These are phyloP conservation scores for Cyprinus carpio DNA, from an alignment of 2,113 vertebrate species.

Conservation along the genomic window DNA sequence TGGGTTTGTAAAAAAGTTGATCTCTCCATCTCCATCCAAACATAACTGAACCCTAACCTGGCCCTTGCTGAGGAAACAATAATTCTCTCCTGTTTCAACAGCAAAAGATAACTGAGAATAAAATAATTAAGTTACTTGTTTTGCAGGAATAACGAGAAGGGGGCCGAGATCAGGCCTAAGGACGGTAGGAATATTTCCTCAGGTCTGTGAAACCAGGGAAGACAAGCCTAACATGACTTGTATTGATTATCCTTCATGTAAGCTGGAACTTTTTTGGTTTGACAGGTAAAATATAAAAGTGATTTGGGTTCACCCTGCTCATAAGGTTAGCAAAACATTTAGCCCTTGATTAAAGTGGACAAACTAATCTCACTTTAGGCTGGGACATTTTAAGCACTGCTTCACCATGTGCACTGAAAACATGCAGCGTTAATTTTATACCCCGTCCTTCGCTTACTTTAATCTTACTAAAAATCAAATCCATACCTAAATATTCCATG, in stretches of 20 bases:
- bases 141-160: constrained; percentile 28
- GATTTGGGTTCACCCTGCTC: not conserved
- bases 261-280: not conserved
- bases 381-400: not conserved
- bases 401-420: not conserved
- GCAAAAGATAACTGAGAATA: constrained; percentile 46
- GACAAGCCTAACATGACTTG: constrained; percentile 4
- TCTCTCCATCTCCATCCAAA: constrained; percentile 53
- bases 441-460: not conserved
- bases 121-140: constrained; percentile 40
- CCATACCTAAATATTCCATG: not conserved
- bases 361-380: constrained; percentile 24
- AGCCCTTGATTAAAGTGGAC: constrained; percentile 44
- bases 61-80: constrained; percentile 48
- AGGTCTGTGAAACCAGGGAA: constrained; percentile 8
- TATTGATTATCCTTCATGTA: constrained; percentile 46
- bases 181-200: constrained; percentile 42
- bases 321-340: constrained; percentile 50
- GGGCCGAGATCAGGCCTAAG: constrained; percentile 8
- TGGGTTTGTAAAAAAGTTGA: constrained; percentile 37
- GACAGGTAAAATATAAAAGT: constrained; percentile 26
- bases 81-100: constrained; percentile 48
- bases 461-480: constrained; percentile 4
- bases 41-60: constrained; percentile 49
- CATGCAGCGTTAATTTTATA: not conserved